Conservation (phyloP, 2,888 invertebrate genomes). For the Digitonthophagus gazella region DNA sequence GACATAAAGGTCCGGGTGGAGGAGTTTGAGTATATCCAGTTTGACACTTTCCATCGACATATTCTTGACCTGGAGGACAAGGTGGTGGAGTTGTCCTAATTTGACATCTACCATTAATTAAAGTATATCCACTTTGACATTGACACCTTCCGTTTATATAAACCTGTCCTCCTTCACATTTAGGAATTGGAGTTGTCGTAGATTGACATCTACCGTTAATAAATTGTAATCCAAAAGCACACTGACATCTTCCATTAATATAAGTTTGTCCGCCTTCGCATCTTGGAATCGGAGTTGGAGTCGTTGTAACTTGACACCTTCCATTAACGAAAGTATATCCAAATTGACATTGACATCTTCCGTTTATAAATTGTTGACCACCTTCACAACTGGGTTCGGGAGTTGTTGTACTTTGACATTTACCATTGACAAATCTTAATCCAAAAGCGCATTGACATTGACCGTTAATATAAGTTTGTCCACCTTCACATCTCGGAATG, state of each 20-base stretch:
- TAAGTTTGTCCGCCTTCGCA: background rate
- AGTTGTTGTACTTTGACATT: conserved; percentile 3
- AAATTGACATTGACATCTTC: conserved; percentile 16
- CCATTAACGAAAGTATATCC: conserved; percentile 1
- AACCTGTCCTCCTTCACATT: background rate
- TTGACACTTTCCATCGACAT: conserved; percentile 16
- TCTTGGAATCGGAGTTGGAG: conserved; percentile 12
- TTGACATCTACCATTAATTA: conserved; percentile 1
- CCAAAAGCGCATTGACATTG: conserved; percentile 18
- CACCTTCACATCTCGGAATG: background rate
- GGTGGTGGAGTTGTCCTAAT: background rate
- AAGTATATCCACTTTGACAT: background rate
- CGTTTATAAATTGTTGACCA: conserved; percentile 14
- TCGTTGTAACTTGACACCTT: conserved; percentile 1
- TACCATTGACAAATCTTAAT: conserved; percentile 27
- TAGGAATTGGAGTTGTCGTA: conserved; percentile 17
- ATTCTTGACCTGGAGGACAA: conserved; percentile 18
- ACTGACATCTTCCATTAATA: conserved; percentile 17
- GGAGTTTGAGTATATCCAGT: background rate
- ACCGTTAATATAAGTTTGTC: conserved; percentile 6
- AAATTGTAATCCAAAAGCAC: background rate
- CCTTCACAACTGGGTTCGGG: conserved; percentile 5
- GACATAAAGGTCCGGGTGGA: conserved; percentile 17
- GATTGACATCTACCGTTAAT: conserved; percentile 17
- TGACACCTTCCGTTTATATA: conserved; percentile 20